Conservation (phyloP, 2,888 invertebrate species). For the Crocallis elinguaria region DNA sequence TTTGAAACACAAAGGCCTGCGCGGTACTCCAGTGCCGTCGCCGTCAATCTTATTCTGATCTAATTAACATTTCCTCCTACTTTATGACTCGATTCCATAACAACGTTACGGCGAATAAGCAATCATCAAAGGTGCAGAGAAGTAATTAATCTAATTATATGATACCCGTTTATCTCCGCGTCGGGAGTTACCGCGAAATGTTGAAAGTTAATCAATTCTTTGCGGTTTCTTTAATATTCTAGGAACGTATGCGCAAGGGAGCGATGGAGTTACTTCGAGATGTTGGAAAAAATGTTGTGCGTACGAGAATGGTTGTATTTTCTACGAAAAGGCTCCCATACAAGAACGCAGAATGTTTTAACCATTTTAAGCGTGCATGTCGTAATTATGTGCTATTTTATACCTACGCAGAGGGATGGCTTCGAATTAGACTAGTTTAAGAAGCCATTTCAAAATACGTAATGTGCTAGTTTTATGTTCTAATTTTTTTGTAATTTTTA, state of each 20-base stretch:
- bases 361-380: conserved; percentile 66
- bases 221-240: conserved; percentile 53
- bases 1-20: too few relatives aligned
- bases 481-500: too few relatives aligned
- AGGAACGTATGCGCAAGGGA: conserved; percentile 45
- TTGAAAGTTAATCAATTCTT: conserved; percentile 50
- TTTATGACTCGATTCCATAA: conserved; percentile 27
- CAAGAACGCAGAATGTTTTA: conserved; percentile 56
- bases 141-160: conserved; percentile 30
- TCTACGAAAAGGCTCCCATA: conserved; percentile 53
- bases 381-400: conserved; percentile 61
- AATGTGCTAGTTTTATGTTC: too few relatives aligned
- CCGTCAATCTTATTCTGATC: too few relatives aligned
- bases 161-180: conserved; percentile 31
- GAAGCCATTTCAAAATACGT: too few relatives aligned
- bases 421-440: too few relatives aligned
- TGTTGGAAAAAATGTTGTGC: conserved; percentile 44
- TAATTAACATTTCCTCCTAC: conserved; percentile 22
- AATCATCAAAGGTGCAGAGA: conserved; percentile 29
- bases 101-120: conserved; percentile 25
- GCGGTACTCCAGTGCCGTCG: too few relatives aligned
- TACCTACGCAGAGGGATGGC: too few relatives aligned
- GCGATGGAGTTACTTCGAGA: conserved; percentile 38
- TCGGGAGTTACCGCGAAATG: conserved; percentile 44
- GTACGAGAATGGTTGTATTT: conserved; percentile 55